Conservation (phyloP, 2,797 vertebrate genomes). For the Sebastes oblongus region DNA sequence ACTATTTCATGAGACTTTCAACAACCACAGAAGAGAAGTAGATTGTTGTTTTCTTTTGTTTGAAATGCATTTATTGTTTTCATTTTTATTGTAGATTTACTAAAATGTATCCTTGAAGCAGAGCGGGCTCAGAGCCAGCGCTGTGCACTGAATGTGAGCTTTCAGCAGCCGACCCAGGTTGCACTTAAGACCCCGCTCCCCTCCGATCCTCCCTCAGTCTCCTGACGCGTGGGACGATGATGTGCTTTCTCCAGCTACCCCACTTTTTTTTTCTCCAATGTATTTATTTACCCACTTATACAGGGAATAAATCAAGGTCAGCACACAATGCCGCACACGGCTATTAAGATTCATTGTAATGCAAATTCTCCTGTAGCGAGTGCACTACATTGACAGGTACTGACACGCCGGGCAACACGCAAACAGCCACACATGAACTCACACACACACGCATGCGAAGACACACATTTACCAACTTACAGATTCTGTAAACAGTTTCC, state of each 20-base stretch:
- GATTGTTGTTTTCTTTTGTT: background rate
- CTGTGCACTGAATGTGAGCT: background rate
- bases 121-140: background rate
- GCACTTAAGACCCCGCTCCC: constrained; percentile 8
- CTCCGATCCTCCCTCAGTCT: constrained; percentile 35
- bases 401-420: constrained; percentile 68
- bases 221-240: constrained; percentile 47
- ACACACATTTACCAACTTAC: constrained; percentile 22
- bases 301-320: constrained; percentile 84
- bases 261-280: constrained; percentile 32
- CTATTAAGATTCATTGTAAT: constrained; percentile 85
- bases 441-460: constrained; percentile 8
- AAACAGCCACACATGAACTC: constrained; percentile 27
- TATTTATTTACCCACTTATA: constrained; percentile 81
- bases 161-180: constrained; percentile 7
- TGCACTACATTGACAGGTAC: constrained; percentile 75
- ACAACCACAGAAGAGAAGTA: background rate
- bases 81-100: background rate
- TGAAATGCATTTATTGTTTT: background rate
- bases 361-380: constrained; percentile 74
- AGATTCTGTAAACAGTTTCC: constrained; percentile 33
- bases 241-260: constrained; percentile 42
- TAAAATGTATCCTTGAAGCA: constrained; percentile 3
- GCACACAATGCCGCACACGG: constrained; percentile 67
- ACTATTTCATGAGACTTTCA: background rate